Evolutionary conservation across 2,113 vertebrate genomes (phyloP), one percentile per base, ranked within the genome.

Genomic region (Otis tarda): DNA sequence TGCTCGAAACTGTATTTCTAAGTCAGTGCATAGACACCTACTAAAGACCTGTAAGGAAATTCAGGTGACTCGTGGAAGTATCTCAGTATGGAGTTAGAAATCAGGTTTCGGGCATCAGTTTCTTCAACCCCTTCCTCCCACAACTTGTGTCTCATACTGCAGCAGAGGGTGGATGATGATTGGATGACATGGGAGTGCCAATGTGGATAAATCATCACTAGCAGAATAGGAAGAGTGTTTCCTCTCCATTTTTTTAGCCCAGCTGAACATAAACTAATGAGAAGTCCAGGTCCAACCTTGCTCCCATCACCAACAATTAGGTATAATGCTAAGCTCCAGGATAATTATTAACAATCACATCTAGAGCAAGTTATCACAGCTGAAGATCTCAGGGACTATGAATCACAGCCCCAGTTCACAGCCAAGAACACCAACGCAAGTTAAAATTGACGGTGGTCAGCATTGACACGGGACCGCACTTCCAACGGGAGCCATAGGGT

Each of bases 381-480:
- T 37, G 22, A 61, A 78, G 33, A 14, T 90, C 55, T 63, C 68
- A 12, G 22, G 16, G 9, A 5, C 19, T 33, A 41, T 2, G 7
- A 35, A 21, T 60, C 14, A 1, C 23, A 50, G 39, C 23, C 31
- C 22, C 50, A 39, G 2, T 50, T 57, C 2, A 1, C 35, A 87
- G 33, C 59, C 86, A 31, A 6, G 5, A 80, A 17, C 37, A 74
- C 10, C 45, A 57, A 5, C 2, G 3, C 6, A 24, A 33, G 39
- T 20, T 75, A 55, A 92, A 89, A 78, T 4, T 53, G 24, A 20
- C 2, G 10, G 27, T 21, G 49, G 6, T 3, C 76, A 61, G 27
- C 55, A 41, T n/a, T 37, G 41, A 57, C 4, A 6, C 0, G 1
- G 56, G 56, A 9, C 20, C 9, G 6, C 5, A 1, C 4, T n/a